Base-by-base conservation (phyloP, 2,113 vertebrate genomes). In the Montifringilla adamsi region DNA sequence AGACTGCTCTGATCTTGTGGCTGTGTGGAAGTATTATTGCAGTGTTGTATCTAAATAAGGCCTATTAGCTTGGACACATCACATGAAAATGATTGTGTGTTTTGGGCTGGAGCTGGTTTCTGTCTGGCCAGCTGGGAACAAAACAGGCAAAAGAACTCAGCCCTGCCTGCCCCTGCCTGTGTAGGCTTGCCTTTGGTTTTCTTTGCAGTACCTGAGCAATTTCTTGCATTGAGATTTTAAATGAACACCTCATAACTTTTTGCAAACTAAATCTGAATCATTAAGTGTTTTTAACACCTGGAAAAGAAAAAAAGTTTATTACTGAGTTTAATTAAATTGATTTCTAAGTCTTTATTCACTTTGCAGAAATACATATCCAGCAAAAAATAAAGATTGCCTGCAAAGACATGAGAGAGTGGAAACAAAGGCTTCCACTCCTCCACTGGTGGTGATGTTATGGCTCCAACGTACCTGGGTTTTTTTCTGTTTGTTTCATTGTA, bases 61-160 rank as follows among this genome's bases (percentile, higher is more conserved):
- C 63, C 62, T 90, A 28, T 85, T 91, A 91, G 50, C 72, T 77
- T 74, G 80, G 80, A 63, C 77, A 50, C 73, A 77, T 90, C 68
- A 77, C 60, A 77, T 89, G 85, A 85, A 77, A 93, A 85, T 0
- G 3, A 33, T 20, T 88, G 72, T 19, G 0, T 84, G 50, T 53
- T 86, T 92, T 66, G 80, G 63, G 75, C 80, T 93, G 64, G 86
- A 90, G 59, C 67, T 90, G 85, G 53, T 92, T 93, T 92, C 63
- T 92, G 92, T 94, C 79, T 96, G 86, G 80, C 86, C 76, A 78
- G 83, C 56, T 6, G 7, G 64, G 76, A 96, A 78, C 49, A 41
- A 67, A 74, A 47, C 70, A 93, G 85, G 85, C 63, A 39, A 11
- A 88, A 73, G 84, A 58, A 26, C 62, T 93, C 69, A 39, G 70